Evolutionary conservation across 2,888 invertebrate species (phyloP).

Genomic region (Clostera curtula): DNA sequence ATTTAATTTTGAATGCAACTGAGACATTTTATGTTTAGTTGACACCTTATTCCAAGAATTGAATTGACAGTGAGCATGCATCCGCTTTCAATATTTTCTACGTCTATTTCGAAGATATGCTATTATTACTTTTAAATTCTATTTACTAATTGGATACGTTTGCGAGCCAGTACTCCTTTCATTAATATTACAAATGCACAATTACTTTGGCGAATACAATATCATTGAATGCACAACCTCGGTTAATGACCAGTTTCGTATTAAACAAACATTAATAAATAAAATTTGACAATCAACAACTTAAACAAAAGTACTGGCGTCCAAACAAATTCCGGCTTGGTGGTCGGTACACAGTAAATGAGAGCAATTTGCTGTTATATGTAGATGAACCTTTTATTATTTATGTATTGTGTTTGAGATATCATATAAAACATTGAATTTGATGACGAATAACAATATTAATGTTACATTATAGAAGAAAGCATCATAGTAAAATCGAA

Average conservation of each 20-base stretch:
- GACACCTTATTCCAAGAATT: conserved; percentile 5
- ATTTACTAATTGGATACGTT: conserved; percentile 33
- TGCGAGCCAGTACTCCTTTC: conserved; percentile 47
- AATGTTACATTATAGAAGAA: no score
- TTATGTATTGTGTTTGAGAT: no score
- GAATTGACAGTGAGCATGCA: conserved; percentile 48
- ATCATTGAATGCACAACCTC: conserved; percentile 37
- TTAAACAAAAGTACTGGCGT: conserved; percentile 42
- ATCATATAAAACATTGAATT: no score
- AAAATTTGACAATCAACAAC: conserved; percentile 39
- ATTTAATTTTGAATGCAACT: conserved; percentile 13
- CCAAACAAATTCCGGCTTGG: no score
- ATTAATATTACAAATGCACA: conserved; percentile 59
- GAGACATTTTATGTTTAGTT: conserved; percentile 17
- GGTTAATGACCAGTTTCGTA: conserved; percentile 24
- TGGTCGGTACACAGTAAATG: no score
- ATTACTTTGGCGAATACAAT: conserved; percentile 61
- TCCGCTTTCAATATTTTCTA: conserved; percentile 39
- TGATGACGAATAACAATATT: no score
- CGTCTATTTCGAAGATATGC: conserved; percentile 53
- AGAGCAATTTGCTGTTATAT: no score
- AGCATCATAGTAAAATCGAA: no score
- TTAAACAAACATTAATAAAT: conserved; percentile 39
- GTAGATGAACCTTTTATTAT: no score
- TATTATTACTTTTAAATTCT: conserved; percentile 32